A percentile compares a stretch with the other conserved stretches of the same genome.
phyloP scores from a whole-genome alignment of 92 coral and sea anemone species.

The Siderastrea siderea region DNA sequence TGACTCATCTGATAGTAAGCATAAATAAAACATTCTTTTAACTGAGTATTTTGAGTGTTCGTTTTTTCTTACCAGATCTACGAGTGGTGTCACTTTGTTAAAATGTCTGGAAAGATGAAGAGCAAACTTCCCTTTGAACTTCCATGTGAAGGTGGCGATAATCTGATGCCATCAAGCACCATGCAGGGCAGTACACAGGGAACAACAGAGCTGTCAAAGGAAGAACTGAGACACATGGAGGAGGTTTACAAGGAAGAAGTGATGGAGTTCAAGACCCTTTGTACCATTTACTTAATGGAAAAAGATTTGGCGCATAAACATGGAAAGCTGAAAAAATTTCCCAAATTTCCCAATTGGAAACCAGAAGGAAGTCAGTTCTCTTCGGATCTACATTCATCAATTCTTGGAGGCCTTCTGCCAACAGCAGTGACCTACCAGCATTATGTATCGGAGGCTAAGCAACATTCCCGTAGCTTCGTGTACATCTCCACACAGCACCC shows the following conservation, averaged over 20 bases:
- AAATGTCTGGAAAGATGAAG: no score
- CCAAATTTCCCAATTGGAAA: not conserved
- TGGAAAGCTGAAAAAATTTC: slow-evolving; percentile 28
- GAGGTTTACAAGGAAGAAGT: slow-evolving; percentile 19
- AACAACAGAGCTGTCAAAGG: no score
- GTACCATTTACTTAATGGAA: slow-evolving; percentile 44
- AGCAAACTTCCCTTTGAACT: not conserved
- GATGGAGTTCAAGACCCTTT: slow-evolving; percentile 22
- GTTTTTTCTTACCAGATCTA: not conserved
- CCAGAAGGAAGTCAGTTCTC: not conserved
- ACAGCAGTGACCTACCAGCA: not conserved
- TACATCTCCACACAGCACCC: slow-evolving; percentile 42
- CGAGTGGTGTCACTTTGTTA: not conserved
- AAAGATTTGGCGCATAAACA: slow-evolving; percentile 20
- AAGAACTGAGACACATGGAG: slow-evolving; percentile 9
- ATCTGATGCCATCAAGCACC: not conserved
- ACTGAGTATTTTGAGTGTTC: not conserved
- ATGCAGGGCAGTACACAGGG: no score
- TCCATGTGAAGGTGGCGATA: not conserved
- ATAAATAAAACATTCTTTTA: not conserved
- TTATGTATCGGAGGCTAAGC: slow-evolving; percentile 6
- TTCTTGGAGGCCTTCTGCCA: not conserved
- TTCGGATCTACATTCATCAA: not conserved
- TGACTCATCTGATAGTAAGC: not conserved
- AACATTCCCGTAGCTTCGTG: slow-evolving; percentile 22